Conservation (phyloP, 53 echinoderm and acorn worm genomes). For the Zoroaster sp. region DNA sequence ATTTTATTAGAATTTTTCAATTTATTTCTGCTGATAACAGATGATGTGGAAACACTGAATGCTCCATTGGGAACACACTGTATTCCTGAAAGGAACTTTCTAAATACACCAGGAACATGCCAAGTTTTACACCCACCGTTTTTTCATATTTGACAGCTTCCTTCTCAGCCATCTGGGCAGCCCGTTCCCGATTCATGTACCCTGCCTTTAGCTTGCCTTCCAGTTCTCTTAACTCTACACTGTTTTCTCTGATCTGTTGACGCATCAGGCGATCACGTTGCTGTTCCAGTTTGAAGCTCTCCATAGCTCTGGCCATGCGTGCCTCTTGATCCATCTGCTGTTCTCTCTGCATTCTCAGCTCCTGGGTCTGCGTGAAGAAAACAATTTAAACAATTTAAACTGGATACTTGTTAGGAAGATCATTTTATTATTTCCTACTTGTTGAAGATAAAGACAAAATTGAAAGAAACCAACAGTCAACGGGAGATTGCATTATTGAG, state of each 20-base stretch:
- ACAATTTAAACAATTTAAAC: too few relatives aligned
- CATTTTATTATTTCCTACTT: too few relatives aligned
- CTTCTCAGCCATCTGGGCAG: slow-evolving; percentile 97
- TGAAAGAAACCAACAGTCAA: too few relatives aligned
- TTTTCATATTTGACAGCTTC: slow-evolving; percentile 85
- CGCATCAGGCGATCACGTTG: slow-evolving; percentile 79
- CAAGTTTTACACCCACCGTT: slow-evolving; percentile 62
- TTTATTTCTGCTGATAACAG: too few relatives aligned
- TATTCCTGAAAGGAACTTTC: not conserved
- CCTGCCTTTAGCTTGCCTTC: slow-evolving; percentile 84
- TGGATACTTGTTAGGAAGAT: too few relatives aligned
- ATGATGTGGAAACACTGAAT: too few relatives aligned
- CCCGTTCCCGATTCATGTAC: slow-evolving; percentile 90
- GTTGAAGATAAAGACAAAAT: too few relatives aligned
- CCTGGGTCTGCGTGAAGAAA: slow-evolving; percentile 38
- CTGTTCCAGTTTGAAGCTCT: slow-evolving; percentile 71
- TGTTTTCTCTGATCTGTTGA: slow-evolving; percentile 95
- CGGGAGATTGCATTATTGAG: too few relatives aligned
- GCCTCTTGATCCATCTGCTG: slow-evolving; percentile 94
- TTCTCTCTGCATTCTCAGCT: slow-evolving; percentile 71
- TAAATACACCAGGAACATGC: not conserved
- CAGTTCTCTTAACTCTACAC: slow-evolving; percentile 87
- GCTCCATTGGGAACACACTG: too few relatives aligned
- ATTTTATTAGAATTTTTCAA: too few relatives aligned
- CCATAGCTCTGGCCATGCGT: slow-evolving; percentile 78